These are phyloP conservation scores for Manacus vitellinus DNA, from an alignment of 2,113 vertebrate genomes.

Conservation along the genomic window DNA sequence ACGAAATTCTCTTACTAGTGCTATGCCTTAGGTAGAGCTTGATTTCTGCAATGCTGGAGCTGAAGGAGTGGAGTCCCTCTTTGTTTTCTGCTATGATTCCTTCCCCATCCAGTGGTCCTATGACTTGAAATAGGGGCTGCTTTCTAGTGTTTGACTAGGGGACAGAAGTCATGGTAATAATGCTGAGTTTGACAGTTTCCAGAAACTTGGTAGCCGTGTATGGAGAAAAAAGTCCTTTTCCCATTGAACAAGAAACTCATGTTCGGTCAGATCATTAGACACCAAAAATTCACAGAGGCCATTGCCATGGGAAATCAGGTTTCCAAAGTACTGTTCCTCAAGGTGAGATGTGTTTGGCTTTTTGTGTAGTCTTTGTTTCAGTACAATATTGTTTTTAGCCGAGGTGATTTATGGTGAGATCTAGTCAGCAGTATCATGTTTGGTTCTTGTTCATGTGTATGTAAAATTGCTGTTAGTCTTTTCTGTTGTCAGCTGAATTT, in stretches of 20 bases:
- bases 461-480: background rate
- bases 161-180: background rate
- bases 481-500: background rate
- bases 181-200: background rate
- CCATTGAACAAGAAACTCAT: background rate
- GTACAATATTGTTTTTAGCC: background rate
- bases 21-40: background rate
- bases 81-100: background rate
- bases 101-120: rapidly evolving
- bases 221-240: background rate
- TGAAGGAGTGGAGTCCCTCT: background rate
- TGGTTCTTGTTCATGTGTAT: background rate
- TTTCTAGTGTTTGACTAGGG: background rate
- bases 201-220: background rate
- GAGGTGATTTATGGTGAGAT: background rate
- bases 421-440: background rate
- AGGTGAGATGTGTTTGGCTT: background rate
- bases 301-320: background rate
- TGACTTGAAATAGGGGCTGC: background rate
- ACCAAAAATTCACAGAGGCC: background rate
- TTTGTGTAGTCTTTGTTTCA: background rate
- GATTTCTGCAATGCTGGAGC: background rate
- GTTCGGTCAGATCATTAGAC: background rate
- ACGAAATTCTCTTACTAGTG: background rate
- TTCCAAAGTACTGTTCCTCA: background rate